Percentiles rank a stretch among this genome's conserved stretches.
These are phyloP conservation scores for Eurypyga helias DNA, from an alignment of 2,113 vertebrate genomes.

Conservation along the genomic window DNA sequence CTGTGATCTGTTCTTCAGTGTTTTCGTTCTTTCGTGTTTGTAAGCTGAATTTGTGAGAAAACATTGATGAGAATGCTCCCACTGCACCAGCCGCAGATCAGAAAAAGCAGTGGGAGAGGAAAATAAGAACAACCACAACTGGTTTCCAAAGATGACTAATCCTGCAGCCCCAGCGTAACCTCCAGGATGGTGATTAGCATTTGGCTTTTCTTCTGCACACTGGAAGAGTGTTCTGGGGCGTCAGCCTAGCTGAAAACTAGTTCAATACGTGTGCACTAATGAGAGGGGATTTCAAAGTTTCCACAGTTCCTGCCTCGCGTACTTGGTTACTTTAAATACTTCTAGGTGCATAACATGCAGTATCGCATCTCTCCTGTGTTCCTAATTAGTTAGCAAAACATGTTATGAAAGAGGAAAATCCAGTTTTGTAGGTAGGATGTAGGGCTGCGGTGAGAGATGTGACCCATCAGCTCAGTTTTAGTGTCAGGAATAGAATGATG, in stretches of 20 bases:
- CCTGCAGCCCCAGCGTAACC: neutral
- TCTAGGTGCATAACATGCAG: neutral
- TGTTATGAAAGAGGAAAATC: neutral
- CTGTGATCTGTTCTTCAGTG: conserved; percentile 24
- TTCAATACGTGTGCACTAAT: neutral
- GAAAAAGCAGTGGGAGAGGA: conserved; percentile 54
- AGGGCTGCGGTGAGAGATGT: neutral
- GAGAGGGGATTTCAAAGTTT: neutral
- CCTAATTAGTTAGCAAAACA: neutral
- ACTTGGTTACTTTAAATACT: neutral
- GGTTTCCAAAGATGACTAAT: conserved; percentile 58
- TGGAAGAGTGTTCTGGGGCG: conserved; percentile 26
- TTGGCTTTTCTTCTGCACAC: conserved; percentile 26
- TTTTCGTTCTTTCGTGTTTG: conserved; percentile 45
- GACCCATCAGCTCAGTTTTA: neutral
- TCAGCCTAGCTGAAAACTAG: conserved; percentile 14
- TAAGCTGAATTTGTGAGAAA: conserved; percentile 56
- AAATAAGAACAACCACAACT: conserved; percentile 44
- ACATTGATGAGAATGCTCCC: conserved; percentile 40
- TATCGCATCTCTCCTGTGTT: neutral
- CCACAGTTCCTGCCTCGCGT: neutral
- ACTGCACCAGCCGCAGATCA: conserved; percentile 27
- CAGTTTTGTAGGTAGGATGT: neutral
- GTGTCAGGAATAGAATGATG: neutral
- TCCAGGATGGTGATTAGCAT: conserved; percentile 14